A percentile compares a stretch with the other conserved stretches of the same genome.
These are phyloP conservation scores for Cyanistes caeruleus DNA, from an alignment of 2,113 vertebrate genomes.

Conservation along the genomic window DNA sequence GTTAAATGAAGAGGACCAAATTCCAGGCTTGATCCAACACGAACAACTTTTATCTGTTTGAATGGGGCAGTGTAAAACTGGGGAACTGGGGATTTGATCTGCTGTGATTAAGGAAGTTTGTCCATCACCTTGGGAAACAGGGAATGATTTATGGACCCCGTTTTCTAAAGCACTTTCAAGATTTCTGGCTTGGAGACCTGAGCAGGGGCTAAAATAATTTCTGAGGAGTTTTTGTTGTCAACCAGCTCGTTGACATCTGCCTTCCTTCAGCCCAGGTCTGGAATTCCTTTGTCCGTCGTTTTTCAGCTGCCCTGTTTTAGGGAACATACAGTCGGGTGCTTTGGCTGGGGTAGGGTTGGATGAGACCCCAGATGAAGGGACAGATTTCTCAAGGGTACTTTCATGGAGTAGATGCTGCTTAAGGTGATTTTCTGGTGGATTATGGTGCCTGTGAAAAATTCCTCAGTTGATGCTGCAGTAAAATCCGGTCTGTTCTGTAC, in stretches of 20 bases:
- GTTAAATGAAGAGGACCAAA: slow-evolving; percentile 29
- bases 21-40: not conserved
- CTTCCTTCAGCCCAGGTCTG: slow-evolving; percentile 2
- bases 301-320: slow-evolving; percentile 23
- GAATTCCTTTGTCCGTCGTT: not conserved
- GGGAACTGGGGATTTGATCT: not conserved
- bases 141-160: not conserved
- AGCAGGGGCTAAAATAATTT: not conserved
- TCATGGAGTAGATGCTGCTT: slow-evolving; percentile 39
- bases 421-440: slow-evolving; percentile 60
- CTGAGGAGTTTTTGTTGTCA: not conserved
- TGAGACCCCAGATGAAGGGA: slow-evolving; percentile 32
- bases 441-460: slow-evolving; percentile 59
- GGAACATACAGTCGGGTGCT: not conserved
- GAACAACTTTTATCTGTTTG: not conserved
- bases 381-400: slow-evolving; percentile 40
- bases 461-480: slow-evolving; percentile 18
- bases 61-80: not conserved
- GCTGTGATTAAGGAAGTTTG: not conserved
- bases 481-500: slow-evolving; percentile 12
- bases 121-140: not conserved
- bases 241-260: not conserved
- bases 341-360: not conserved
- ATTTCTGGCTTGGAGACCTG: not conserved
- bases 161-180: not conserved